Conservation (phyloP, 92 coral and sea anemone species). For the Palythoa grandiflora region DNA sequence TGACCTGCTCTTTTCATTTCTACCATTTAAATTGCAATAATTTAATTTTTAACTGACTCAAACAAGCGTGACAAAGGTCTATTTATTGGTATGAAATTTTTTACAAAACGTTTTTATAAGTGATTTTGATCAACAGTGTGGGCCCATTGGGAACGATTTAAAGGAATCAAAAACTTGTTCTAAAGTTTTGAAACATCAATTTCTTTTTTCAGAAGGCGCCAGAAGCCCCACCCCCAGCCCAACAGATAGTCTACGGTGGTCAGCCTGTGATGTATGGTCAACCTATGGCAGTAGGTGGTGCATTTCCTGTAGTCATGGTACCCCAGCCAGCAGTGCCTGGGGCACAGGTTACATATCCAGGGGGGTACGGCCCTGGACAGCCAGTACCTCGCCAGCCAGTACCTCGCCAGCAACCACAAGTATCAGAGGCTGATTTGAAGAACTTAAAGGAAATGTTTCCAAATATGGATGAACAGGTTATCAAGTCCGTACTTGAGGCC, state of each 20-base stretch:
- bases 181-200: not conserved
- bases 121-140: too few species aligned
- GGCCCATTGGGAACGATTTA: too few species aligned
- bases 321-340: slow-evolving; percentile 88
- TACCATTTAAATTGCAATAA: too few species aligned
- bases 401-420: slow-evolving; percentile 54
- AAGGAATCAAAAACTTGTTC: too few species aligned
- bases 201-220: slow-evolving; percentile 58
- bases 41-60: too few species aligned
- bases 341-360: slow-evolving; percentile 83
- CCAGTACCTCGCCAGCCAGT: slow-evolving; percentile 68
- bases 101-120: too few species aligned
- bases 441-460: slow-evolving; percentile 98
- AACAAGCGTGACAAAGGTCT: too few species aligned
- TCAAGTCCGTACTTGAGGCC: slow-evolving; percentile 91
- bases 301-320: slow-evolving; percentile 93
- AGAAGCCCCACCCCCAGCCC: slow-evolving; percentile 63
- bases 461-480: slow-evolving; percentile 93
- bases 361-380: slow-evolving; percentile 81
- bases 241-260: slow-evolving; percentile 56
- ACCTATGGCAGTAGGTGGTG: slow-evolving; percentile 61
- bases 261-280: slow-evolving; percentile 61
- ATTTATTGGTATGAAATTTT: too few species aligned
- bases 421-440: slow-evolving; percentile 75
- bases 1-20: too few species aligned